Conservation (phyloP, 1,140 invertebrate genomes). For the Pteromalus puparum region DNA sequence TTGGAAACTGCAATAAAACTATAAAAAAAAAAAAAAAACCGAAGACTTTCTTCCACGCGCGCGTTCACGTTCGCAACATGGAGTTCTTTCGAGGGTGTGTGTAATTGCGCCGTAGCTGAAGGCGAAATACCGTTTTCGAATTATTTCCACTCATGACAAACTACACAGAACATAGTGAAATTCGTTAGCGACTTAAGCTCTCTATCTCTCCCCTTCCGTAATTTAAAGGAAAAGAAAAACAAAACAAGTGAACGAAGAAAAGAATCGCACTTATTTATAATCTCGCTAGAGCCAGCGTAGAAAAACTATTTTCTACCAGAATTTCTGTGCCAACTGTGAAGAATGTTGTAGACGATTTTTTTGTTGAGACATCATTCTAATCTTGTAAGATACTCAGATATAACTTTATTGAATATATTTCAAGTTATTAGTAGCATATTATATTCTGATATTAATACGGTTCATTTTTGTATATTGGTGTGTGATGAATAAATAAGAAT, state of each 20-base stretch:
- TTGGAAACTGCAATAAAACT: slow-evolving; percentile 40
- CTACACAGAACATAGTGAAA: slow-evolving; percentile 62
- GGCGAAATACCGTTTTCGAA: slow-evolving; percentile 56
- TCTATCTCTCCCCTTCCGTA: slow-evolving; percentile 53
- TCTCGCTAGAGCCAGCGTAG: slow-evolving; percentile 67
- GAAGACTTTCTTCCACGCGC: background rate
- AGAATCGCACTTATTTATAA: slow-evolving; percentile 69
- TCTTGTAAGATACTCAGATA: slow-evolving; percentile 76
- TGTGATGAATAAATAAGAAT: slow-evolving; percentile 77
- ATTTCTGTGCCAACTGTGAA: slow-evolving; percentile 75
- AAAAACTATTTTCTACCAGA: slow-evolving; percentile 73
- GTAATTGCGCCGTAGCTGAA: slow-evolving; percentile 45
- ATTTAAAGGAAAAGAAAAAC: slow-evolving; percentile 58
- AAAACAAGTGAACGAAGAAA: slow-evolving; percentile 30
- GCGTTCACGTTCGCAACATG: slow-evolving; percentile 28
- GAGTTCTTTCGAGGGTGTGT: slow-evolving; percentile 23
- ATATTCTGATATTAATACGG: slow-evolving; percentile 76
- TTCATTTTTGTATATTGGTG: slow-evolving; percentile 77
- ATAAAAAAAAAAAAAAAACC: background rate
- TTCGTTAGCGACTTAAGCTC: slow-evolving; percentile 67
- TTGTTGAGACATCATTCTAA: slow-evolving; percentile 73
- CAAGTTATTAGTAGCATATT: slow-evolving; percentile 75
- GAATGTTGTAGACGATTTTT: slow-evolving; percentile 74
- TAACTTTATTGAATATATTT: slow-evolving; percentile 75
- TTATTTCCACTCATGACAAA: slow-evolving; percentile 71